Percentiles rank a stretch among this genome's conserved stretches.
Evolutionary conservation across 1,140 invertebrate genomes (phyloP).

Genomic region (Holotrichia oblita): DNA sequence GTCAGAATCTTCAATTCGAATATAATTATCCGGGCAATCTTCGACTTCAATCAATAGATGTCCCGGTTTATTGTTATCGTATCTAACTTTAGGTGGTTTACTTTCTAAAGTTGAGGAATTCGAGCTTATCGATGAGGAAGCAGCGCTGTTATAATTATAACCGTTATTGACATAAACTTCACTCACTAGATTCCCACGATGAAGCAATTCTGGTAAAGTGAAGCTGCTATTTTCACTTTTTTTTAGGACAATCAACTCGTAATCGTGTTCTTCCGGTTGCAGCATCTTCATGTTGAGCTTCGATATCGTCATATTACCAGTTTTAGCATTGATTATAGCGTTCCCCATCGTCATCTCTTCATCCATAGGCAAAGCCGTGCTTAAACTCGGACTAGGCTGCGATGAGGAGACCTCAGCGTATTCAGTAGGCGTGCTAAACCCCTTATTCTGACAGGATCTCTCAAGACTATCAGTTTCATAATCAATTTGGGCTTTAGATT

Average conservation of each 20-base stretch:
- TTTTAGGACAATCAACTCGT: conserved; percentile 64
- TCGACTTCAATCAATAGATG: conserved; percentile 82
- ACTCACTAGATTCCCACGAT: conserved; percentile 70
- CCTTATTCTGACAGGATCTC: conserved; percentile 61
- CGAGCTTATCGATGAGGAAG: conserved; percentile 68
- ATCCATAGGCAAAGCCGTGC: conserved; percentile 75
- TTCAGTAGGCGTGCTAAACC: conserved; percentile 70
- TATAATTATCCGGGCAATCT: conserved; percentile 75
- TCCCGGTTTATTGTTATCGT: conserved; percentile 70
- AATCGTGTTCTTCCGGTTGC: conserved; percentile 58
- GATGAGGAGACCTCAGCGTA: conserved; percentile 71
- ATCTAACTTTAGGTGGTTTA: conserved; percentile 66
- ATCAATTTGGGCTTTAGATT: conserved; percentile 62
- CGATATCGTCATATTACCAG: conserved; percentile 68
- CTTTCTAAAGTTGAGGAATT: conserved; percentile 69
- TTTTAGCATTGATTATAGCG: conserved; percentile 70
- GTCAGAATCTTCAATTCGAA: conserved; percentile 76
- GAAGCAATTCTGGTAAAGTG: conserved; percentile 65
- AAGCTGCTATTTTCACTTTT: conserved; percentile 62
- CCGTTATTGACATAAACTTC: conserved; percentile 82
- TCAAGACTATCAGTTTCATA: conserved; percentile 86
- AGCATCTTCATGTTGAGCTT: conserved; percentile 57
- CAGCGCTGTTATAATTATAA: conserved; percentile 72
- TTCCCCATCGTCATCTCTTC: conserved; percentile 82
- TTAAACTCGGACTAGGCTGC: conserved; percentile 74